phyloP scores from a whole-genome alignment of 2,888 invertebrate genomes.

The Trichacis sp. region DNA sequence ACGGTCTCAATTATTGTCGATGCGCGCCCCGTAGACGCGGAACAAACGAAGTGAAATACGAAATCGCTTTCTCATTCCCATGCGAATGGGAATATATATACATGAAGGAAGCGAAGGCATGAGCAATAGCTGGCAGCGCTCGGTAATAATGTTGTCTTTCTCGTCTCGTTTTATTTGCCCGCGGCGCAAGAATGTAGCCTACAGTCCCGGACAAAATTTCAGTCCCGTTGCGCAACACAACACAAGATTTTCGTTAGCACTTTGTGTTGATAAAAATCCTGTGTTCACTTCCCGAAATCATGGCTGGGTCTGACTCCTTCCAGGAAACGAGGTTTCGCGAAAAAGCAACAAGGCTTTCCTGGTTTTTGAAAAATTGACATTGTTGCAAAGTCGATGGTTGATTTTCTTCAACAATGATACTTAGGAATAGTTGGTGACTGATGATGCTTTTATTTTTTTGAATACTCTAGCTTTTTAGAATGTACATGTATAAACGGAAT shows the following conservation, averaged over 20 bases:
- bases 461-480: no score
- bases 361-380: neutral
- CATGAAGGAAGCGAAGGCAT: constrained; percentile 63
- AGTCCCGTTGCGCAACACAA: constrained; percentile 62
- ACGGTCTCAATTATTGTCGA: constrained; percentile 61
- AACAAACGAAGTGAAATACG: constrained; percentile 49
- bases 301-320: constrained; percentile 24
- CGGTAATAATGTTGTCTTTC: constrained; percentile 69
- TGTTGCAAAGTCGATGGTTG: neutral
- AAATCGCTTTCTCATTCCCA: constrained; percentile 46
- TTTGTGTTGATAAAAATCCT: constrained; percentile 33
- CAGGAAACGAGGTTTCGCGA: constrained; percentile 36
- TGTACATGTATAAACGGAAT: no score
- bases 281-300: constrained; percentile 28
- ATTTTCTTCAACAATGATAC: no score
- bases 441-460: no score
- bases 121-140: constrained; percentile 67
- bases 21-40: constrained; percentile 45
- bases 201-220: constrained; percentile 67
- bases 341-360: neutral
- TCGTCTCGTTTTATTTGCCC: constrained; percentile 67
- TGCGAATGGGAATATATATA: constrained; percentile 50
- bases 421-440: no score
- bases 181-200: constrained; percentile 68
- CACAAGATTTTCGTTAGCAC: no score